These are phyloP conservation scores for Narcine bancroftii DNA, from an alignment of 2,113 vertebrate genomes.

Conservation along the genomic window DNA sequence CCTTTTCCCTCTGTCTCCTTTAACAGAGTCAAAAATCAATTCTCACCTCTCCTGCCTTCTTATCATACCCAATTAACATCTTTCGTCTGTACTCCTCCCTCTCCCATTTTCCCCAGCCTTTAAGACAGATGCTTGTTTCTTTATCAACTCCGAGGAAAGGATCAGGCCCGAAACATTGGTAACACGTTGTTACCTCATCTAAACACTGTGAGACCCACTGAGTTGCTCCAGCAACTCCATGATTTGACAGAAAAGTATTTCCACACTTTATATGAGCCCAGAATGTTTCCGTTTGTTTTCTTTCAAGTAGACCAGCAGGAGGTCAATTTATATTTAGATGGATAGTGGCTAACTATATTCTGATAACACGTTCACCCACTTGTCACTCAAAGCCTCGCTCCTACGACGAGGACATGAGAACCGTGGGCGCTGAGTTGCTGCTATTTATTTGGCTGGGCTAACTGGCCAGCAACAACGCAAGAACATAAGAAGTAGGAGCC, in stretches of 20 bases:
- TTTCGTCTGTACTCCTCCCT: too few relatives aligned
- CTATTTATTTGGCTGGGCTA: background rate
- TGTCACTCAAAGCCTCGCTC: background rate
- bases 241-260: background rate
- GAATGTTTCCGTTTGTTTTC: background rate
- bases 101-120: background rate
- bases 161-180: too few relatives aligned
- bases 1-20: too few relatives aligned
- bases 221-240: too few relatives aligned
- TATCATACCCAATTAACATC: too few relatives aligned
- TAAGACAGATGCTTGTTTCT: too few relatives aligned
- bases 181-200: too few relatives aligned
- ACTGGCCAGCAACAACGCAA: background rate
- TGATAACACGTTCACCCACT: background rate
- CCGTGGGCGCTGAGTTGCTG: background rate
- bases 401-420: background rate
- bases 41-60: too few relatives aligned
- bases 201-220: too few relatives aligned
- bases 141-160: too few relatives aligned
- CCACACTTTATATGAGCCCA: background rate
- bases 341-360: background rate
- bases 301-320: background rate
- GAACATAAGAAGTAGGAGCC: too few relatives aligned
- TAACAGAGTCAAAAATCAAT: too few relatives aligned
- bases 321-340: background rate